A percentile compares a stretch with the other conserved stretches of the same genome.
These are phyloP conservation scores for Actenoides hombroni DNA, from an alignment of 2,113 vertebrate genomes.

Conservation along the genomic window DNA sequence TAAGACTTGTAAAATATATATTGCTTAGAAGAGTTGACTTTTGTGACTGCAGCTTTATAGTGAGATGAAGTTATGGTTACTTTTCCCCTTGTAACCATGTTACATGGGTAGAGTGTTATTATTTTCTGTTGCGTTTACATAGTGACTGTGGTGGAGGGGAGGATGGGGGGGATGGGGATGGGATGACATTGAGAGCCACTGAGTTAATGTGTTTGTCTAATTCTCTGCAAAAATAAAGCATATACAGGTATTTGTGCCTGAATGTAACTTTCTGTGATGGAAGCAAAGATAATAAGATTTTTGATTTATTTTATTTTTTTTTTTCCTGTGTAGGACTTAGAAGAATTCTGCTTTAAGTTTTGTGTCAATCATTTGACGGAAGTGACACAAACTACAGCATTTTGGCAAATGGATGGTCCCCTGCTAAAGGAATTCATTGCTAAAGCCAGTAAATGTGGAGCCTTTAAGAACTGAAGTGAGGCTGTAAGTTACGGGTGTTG, in stretches of 20 bases:
- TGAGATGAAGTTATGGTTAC: background rate
- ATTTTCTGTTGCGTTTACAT: background rate
- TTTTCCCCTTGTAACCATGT: background rate
- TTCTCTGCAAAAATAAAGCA: background rate
- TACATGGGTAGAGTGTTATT: background rate
- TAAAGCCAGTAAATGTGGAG: conserved; percentile 94
- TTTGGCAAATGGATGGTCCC: conserved; percentile 94
- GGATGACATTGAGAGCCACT: background rate
- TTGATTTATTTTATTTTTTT: background rate
- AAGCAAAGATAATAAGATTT: conserved; percentile 34
- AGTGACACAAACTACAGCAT: conserved; percentile 93
- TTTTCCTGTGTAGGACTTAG: conserved; percentile 86
- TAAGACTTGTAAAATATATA: background rate
- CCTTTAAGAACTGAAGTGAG: conserved; percentile 92
- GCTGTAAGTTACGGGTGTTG: background rate
- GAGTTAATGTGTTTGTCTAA: background rate
- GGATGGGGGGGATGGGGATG: no score
- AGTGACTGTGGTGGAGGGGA: background rate
- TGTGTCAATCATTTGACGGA: conserved; percentile 97
- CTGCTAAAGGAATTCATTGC: conserved; percentile 97
- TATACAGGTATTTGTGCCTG: background rate
- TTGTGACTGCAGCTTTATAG: background rate
- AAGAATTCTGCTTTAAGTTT: conserved; percentile 99
- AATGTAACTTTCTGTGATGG: background rate
- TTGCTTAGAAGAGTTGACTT: background rate